Evolutionary conservation across 2,888 invertebrate species (phyloP).

Genomic region (Punctoribates punctum): DNA sequence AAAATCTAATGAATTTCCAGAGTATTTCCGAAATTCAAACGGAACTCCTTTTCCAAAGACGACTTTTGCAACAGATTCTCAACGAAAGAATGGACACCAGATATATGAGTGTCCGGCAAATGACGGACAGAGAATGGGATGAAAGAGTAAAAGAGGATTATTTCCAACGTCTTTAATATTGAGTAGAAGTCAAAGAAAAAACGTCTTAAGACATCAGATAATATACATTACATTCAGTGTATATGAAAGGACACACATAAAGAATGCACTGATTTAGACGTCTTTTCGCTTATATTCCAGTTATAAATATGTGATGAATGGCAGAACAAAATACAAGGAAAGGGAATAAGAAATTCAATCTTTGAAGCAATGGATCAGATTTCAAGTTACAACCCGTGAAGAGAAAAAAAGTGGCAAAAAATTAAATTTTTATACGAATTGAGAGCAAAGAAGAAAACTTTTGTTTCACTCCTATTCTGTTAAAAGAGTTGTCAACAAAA

Average conservation of each 20-base stretch:
- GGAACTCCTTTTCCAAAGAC: background rate
- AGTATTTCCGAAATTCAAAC: no score
- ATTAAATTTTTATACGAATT: background rate
- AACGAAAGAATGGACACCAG: constrained; percentile 9
- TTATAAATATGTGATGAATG: constrained; percentile 9
- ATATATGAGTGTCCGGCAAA: background rate
- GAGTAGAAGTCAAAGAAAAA: background rate
- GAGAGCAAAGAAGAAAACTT: background rate
- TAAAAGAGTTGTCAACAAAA: no score
- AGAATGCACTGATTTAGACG: constrained; percentile 16
- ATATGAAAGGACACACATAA: background rate
- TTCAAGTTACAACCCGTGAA: no score
- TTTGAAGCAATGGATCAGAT: no score
- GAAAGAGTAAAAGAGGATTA: background rate
- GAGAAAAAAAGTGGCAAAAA: background rate
- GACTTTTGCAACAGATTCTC: background rate
- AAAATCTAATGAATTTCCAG: no score
- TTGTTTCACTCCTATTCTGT: no score
- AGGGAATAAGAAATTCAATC: background rate
- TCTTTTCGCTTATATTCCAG: background rate
- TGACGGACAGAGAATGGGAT: background rate
- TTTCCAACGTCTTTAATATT: background rate
- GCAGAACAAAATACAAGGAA: background rate
- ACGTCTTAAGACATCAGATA: background rate
- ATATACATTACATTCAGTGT: background rate